Evolutionary conservation across 2,113 vertebrate species (phyloP).

Genomic region (Oreochromis niloticus): DNA sequence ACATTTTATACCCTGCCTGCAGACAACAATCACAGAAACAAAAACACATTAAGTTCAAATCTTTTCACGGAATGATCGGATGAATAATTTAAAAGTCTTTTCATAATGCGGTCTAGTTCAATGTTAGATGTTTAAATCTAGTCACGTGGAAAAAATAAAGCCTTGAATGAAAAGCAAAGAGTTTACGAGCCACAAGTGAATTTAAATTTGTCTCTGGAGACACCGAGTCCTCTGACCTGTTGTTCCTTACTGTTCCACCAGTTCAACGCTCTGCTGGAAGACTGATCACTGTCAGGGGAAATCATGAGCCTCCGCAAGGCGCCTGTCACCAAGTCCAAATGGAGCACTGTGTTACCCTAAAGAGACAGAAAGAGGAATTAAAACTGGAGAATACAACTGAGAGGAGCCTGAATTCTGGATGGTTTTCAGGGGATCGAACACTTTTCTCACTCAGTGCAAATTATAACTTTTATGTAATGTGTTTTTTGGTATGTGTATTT

Average conservation of each 20-base stretch:
- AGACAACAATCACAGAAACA: neutral
- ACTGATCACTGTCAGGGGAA: conserved; percentile 60
- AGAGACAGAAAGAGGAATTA: neutral
- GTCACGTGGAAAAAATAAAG: neutral
- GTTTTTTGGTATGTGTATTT: neutral
- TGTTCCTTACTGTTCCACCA: conserved; percentile 88
- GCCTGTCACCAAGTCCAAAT: conserved; percentile 79
- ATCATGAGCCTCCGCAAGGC: conserved; percentile 78
- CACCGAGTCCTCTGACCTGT: conserved; percentile 61
- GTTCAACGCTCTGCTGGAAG: conserved; percentile 59
- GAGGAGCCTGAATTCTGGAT: neutral
- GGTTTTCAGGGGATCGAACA: neutral
- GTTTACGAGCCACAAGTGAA: neutral
- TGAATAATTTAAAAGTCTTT: neutral
- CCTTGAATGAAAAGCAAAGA: neutral
- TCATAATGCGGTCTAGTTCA: neutral
- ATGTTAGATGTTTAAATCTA: neutral
- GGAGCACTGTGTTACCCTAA: conserved; percentile 84
- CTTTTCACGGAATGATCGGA: neutral
- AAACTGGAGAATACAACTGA: neutral
- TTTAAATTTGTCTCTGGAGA: neutral
- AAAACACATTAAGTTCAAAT: neutral
- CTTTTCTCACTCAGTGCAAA: neutral
- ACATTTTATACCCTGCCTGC: conserved; percentile 83
- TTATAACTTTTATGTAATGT: neutral